Base-by-base conservation (phyloP, 2,113 vertebrate species). In the Varanus salvator region DNA sequence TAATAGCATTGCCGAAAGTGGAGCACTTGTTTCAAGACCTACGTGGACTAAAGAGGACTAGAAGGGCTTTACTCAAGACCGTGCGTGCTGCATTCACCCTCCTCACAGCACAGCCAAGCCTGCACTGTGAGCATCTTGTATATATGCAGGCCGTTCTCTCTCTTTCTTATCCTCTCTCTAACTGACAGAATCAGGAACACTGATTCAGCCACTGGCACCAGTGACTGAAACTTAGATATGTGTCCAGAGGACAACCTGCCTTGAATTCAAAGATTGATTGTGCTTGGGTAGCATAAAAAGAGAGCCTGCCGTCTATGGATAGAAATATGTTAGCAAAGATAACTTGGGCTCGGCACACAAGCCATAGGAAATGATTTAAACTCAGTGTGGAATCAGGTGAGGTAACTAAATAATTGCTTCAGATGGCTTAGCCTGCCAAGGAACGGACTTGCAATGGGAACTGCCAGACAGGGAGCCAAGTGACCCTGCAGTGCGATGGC, bases 251-350 rank as follows among this genome's bases (percentile, higher is more conserved):
- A 57, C 48, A 71, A 80, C 19, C 34, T 9, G 21, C 17, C 48
- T 57, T 85, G 85, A 80, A 90, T 85, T 90, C 31, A 71, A 90
- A 80, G n/a, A 68, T 21, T 80, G 66, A 60, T 80, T 38, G 64
- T 38, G 68, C 31, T 72, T 57, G 34, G 66, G 17, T 57, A 34
- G 17, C 54, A 48, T 6, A 14, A 34, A 44, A 44, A n/a, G 12
- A 29, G 48, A 78, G 34, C 48, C 64, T 54, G 34, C n/a, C 48
- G 44, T n/a, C 11, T 31, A 68, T 38, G 31, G 68, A 89, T 21
- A 84, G n/a, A 80, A 90, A 80, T 5, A 78, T 25, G 29, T 72
- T 38, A 60, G 74, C 5, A 12, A 69, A 80, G 60, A 69, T 80
- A 80, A 80, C 76, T n/a, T 50, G 31, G 34, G 74, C 19, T 60